Evolutionary conservation across 2,888 invertebrate genomes (phyloP).

Genomic region (Rhamnusium bicolor): DNA sequence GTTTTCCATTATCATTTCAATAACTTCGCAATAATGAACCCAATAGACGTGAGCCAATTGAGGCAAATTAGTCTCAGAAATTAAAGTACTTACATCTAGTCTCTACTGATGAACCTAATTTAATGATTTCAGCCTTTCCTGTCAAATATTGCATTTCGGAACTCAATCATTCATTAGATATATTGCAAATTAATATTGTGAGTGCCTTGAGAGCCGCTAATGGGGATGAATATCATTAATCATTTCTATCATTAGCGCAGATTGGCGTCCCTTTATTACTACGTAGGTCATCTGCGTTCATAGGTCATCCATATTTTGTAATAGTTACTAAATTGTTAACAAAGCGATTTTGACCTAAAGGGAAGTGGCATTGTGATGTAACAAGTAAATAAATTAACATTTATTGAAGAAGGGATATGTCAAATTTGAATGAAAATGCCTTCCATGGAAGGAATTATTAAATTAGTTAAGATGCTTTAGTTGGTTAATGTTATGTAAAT

Average conservation of each 20-base stretch:
- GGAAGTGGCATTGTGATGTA: neutral
- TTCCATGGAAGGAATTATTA: too few relatives aligned
- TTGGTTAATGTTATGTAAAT: too few relatives aligned
- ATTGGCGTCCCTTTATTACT: constrained; percentile 21
- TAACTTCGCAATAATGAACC: neutral
- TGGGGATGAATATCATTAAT: constrained; percentile 38
- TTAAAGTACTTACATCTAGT: neutral
- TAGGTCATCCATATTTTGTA: constrained; percentile 4
- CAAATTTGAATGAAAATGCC: too few relatives aligned
- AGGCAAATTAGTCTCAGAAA: neutral
- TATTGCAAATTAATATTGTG: constrained; percentile 39
- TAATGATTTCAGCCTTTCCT: constrained; percentile 9
- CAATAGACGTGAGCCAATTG: neutral
- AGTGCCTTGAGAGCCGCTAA: constrained; percentile 20
- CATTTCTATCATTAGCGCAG: constrained; percentile 35
- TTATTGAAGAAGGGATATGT: neutral
- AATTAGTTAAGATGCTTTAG: too few relatives aligned
- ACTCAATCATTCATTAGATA: constrained; percentile 27
- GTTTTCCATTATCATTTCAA: neutral
- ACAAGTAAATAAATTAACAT: neutral
- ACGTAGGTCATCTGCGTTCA: constrained; percentile 4
- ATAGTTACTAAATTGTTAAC: neutral
- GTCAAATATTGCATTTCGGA: constrained; percentile 15
- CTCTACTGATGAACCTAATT: neutral
- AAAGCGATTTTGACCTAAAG: neutral